Evolutionary conservation across 2,888 invertebrate genomes (phyloP).

Genomic region (Ernsta delagoae): DNA sequence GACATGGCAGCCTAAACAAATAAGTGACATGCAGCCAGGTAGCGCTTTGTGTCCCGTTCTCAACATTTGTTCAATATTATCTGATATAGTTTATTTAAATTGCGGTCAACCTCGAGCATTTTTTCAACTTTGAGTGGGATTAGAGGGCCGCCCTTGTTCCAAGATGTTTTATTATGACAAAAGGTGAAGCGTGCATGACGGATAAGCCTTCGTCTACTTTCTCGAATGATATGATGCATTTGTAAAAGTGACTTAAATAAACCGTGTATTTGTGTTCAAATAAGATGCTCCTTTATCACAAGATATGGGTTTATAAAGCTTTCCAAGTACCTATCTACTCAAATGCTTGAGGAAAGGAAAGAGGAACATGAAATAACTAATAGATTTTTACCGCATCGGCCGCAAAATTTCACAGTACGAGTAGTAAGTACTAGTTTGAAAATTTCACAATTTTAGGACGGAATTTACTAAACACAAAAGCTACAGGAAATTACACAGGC

Average conservation of each 20-base stretch:
- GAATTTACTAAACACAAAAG: neutral
- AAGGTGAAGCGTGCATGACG: conserved; percentile 39
- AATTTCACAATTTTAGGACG: too few species aligned
- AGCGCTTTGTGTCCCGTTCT: conserved; percentile 70
- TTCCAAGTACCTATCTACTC: neutral
- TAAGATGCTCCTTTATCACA: neutral
- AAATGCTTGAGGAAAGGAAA: neutral
- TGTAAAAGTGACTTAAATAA: conserved; percentile 5
- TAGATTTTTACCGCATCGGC: neutral
- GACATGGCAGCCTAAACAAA: conserved; percentile 80
- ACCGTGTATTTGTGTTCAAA: neutral
- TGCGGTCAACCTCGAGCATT: conserved; percentile 53
- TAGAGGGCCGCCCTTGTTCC: conserved; percentile 23
- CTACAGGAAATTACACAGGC: conserved; percentile 10
- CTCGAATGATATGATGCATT: conserved; percentile 16
- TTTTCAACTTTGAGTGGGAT: conserved; percentile 42
- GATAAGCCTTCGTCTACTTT: conserved; percentile 22
- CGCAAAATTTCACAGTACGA: too few species aligned
- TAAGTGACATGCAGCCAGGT: conserved; percentile 77
- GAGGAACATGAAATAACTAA: neutral
- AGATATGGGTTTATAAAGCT: conserved; percentile 5
- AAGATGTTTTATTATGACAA: conserved; percentile 38
- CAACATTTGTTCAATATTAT: conserved; percentile 80
- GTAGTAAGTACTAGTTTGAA: too few species aligned
- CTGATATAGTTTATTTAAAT: conserved; percentile 75